Base-by-base conservation (phyloP, 2,113 vertebrate genomes). In the Chamaea fasciata region DNA sequence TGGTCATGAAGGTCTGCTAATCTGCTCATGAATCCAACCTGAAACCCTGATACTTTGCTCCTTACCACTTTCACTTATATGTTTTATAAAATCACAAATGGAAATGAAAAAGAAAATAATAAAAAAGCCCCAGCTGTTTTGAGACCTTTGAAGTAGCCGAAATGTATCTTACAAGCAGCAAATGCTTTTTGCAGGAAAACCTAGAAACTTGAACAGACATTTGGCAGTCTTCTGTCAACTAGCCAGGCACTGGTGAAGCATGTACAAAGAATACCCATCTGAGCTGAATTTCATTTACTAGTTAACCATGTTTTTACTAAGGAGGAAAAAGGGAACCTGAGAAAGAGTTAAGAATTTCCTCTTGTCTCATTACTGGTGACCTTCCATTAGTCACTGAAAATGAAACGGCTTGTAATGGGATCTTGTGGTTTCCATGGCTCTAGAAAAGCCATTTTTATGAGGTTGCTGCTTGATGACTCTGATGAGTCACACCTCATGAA, bases 311-410 rank as follows among this genome's bases (percentile, higher is more conserved):
- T 7, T 85, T 93, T 69, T 28, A 80, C 35, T 83, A 15, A 73
- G 50, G 62, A 69, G 55, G 55, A 69, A 89, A 83, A 82, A 63
- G 35, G 50, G 74, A 96, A 87, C 60, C 46, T 47, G 81, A 95
- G 83, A 96, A 94, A 93, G 74, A 96, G 89, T 95, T 94, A 95
- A 97, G 91, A 80, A 89, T 95, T 94, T 91, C 82, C 57, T 87
- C 78, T 84, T 44, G 33, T 84, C 80, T 89, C 67, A 80, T 90
- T 93, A 79, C 52, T 60, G 59, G 65, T 95, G 90, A 83, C 85
- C 90, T 89, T 88, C 69, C 37, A 81, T 83, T 83, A 96, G 86
- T 83, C 88, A 91, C 49, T 24, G 22, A 92, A 96, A 95, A 91
- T 82, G 35, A 92, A 94, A 86, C 0, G 2, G 88, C 79, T 89